These are phyloP conservation scores for Criorhina ranunculi DNA, from an alignment of 2,888 invertebrate genomes.

Conservation along the genomic window DNA sequence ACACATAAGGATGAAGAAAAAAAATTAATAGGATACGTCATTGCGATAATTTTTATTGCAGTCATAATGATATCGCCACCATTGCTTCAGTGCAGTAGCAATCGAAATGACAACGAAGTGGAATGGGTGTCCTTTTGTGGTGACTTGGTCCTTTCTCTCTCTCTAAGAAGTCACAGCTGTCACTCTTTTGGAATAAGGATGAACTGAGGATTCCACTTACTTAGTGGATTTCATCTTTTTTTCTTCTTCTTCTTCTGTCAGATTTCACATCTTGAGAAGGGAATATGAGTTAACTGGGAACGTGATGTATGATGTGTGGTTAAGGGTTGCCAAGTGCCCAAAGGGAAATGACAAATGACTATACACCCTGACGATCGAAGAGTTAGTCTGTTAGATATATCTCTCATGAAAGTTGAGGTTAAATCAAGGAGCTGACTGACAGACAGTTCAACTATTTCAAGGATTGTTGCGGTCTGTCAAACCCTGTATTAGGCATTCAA, in stretches of 20 bases:
- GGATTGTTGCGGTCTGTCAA: too few species aligned
- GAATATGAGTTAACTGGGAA: constrained; percentile 24
- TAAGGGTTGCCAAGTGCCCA: constrained; percentile 11
- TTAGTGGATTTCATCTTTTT: constrained; percentile 26
- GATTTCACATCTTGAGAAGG: constrained; percentile 33
- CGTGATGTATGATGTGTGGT: constrained; percentile 10
- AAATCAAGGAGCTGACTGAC: too few species aligned
- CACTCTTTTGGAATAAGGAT: constrained; percentile 51
- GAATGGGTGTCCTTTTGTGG: constrained; percentile 31
- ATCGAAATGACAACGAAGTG: constrained; percentile 34
- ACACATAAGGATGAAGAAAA: constrained; percentile 69
- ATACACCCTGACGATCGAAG: not conserved
- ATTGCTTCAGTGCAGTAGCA: constrained; percentile 53
- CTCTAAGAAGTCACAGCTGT: constrained; percentile 58
- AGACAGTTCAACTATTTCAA: too few species aligned
- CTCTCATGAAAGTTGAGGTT: too few species aligned
- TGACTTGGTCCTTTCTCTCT: constrained; percentile 5
- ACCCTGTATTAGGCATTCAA: too few species aligned
- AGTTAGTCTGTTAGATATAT: not conserved
- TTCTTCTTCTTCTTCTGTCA: too few species aligned
- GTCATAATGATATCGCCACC: constrained; percentile 59
- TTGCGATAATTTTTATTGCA: constrained; percentile 77
- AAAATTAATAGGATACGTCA: constrained; percentile 77
- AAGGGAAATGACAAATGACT: not conserved
- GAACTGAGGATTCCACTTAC: constrained; percentile 60